phyloP scores from a whole-genome alignment of 2,113 vertebrate genomes.

The Lepus americanus region DNA sequence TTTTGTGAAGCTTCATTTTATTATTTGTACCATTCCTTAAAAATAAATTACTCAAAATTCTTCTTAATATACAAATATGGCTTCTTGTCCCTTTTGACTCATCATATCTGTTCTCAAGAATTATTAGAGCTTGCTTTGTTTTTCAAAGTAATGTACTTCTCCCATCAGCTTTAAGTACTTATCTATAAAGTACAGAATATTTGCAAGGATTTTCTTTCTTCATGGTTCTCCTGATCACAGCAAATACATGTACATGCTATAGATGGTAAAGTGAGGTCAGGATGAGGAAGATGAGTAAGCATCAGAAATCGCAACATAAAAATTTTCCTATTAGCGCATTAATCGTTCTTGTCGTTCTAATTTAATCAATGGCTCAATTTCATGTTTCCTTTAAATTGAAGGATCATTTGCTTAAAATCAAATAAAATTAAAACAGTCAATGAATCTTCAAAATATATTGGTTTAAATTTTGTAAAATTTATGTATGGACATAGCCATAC shows the following conservation, averaged over 20 bases:
- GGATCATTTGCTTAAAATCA: neutral
- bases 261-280: constrained; percentile 48
- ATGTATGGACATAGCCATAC: constrained; percentile 10
- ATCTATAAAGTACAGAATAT: neutral
- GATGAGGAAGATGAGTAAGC: neutral
- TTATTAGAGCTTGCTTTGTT: neutral
- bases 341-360: neutral
- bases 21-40: neutral
- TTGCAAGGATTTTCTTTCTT: constrained; percentile 31
- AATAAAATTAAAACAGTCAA: neutral
- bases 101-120: neutral
- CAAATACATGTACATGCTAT: neutral
- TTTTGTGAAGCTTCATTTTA: constrained; percentile 21
- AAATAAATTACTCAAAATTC: constrained; percentile 10
- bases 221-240: neutral
- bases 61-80: neutral
- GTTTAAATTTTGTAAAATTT: neutral
- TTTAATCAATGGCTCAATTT: neutral
- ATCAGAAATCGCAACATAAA: neutral
- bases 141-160: neutral
- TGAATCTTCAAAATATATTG: constrained; percentile 28
- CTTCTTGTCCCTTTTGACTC: neutral
- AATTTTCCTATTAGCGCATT: neutral
- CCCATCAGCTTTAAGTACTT: neutral
- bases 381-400: constrained; percentile 19